A percentile compares a stretch with the other conserved stretches of the same genome.
These are phyloP conservation scores for Drymonia ruficornis DNA, from an alignment of 2,888 invertebrate genomes.

Conservation along the genomic window DNA sequence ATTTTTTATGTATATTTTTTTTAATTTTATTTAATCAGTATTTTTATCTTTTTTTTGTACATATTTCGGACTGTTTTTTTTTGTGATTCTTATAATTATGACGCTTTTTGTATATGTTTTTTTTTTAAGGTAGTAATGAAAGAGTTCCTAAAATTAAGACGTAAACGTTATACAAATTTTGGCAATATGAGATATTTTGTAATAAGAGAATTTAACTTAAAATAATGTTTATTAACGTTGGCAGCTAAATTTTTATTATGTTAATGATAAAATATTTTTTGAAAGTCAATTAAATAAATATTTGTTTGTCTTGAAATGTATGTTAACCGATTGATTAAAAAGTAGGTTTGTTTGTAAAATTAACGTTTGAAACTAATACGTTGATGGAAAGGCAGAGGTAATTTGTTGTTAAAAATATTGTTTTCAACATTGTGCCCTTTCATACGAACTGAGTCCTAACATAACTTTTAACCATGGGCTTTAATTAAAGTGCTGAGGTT, in stretches of 20 bases:
- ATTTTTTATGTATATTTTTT: slow-evolving; percentile 13
- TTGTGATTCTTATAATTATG: slow-evolving; percentile 19
- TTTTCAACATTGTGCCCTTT: background rate
- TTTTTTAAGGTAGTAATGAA: slow-evolving; percentile 22
- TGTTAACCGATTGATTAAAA: background rate
- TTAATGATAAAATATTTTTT: background rate
- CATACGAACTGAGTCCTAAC: background rate
- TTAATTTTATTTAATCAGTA: slow-evolving; percentile 17
- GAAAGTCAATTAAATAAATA: background rate
- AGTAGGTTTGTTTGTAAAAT: background rate
- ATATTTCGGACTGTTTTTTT: slow-evolving; percentile 19
- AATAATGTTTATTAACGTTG: background rate
- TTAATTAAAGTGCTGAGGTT: too few species aligned
- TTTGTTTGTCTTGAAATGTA: background rate
- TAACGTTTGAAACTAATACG: background rate
- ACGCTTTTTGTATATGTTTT: slow-evolving; percentile 16
- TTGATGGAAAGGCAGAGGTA: too few species aligned
- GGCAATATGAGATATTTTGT: background rate
- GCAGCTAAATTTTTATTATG: background rate
- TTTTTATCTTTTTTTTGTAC: slow-evolving; percentile 19
- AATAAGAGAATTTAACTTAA: background rate
- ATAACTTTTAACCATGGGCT: too few species aligned
- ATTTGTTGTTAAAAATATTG: background rate
- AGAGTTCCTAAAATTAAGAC: slow-evolving; percentile 46
- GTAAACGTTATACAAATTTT: slow-evolving; percentile 7